Conservation (phyloP, 1,140 invertebrate species). For the Lerema accius region DNA sequence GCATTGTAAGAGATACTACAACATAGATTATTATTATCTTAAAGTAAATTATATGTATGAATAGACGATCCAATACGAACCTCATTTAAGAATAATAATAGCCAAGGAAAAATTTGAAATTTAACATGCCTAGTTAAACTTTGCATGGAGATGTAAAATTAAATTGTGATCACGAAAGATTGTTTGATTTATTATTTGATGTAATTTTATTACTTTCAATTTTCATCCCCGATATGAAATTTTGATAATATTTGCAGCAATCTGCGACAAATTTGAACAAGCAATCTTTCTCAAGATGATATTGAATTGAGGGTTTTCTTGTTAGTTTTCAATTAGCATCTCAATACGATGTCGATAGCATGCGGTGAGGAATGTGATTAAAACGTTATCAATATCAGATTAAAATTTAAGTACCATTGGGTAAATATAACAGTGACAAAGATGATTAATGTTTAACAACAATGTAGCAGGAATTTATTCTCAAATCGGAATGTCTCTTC, state of each 20-base stretch:
- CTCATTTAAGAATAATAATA: too few relatives aligned
- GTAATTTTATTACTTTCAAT: slow-evolving; percentile 14
- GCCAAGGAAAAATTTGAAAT: too few relatives aligned
- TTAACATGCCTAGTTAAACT: too few relatives aligned
- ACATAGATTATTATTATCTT: too few relatives aligned
- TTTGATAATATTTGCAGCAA: slow-evolving; percentile 28
- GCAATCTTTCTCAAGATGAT: slow-evolving; percentile 31
- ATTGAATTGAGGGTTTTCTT: slow-evolving; percentile 19
- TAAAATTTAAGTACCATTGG: background rate
- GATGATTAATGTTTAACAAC: too few relatives aligned
- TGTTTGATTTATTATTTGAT: slow-evolving; percentile 9
- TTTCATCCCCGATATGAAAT: slow-evolving; percentile 7
- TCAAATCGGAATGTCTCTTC: too few relatives aligned
- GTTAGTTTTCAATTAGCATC: slow-evolving; percentile 46
- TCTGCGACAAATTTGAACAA: slow-evolving; percentile 40
- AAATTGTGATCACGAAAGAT: background rate
- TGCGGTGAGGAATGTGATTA: slow-evolving; percentile 26
- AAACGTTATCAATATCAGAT: slow-evolving; percentile 30
- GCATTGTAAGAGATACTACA: too few relatives aligned
- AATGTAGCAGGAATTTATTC: too few relatives aligned
- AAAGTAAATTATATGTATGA: too few relatives aligned
- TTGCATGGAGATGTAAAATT: too few relatives aligned
- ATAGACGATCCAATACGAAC: too few relatives aligned
- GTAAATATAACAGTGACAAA: too few relatives aligned
- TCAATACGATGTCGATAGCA: slow-evolving; percentile 12